A percentile compares a stretch with the other conserved stretches of the same genome.
These are phyloP conservation scores for Valencia hispanica DNA, from an alignment of 2,797 vertebrate species.

Conservation along the genomic window DNA sequence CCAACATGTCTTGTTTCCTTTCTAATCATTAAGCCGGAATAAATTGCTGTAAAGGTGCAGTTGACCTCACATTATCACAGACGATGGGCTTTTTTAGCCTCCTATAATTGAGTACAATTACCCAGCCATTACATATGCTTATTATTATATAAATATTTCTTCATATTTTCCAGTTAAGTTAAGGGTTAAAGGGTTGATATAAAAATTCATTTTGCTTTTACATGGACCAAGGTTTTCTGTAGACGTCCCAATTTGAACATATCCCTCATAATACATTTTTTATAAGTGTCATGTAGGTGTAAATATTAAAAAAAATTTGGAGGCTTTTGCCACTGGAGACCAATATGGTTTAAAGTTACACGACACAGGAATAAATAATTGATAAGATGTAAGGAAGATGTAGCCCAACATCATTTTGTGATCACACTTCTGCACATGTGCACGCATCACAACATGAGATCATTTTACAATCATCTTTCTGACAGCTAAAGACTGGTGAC, in stretches of 20 bases:
- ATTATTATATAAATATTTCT: neutral
- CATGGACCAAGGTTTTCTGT: neutral
- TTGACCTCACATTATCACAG: slow-evolving; percentile 46
- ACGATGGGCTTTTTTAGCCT: slow-evolving; percentile 2
- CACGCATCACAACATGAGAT: neutral
- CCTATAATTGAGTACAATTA: slow-evolving; percentile 1
- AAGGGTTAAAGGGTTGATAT: neutral
- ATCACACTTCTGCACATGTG: neutral
- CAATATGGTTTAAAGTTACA: neutral
- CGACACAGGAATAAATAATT: neutral
- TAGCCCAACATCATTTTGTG: neutral
- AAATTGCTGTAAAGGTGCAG: slow-evolving; percentile 68
- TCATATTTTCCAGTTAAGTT: neutral
- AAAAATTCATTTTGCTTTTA: neutral
- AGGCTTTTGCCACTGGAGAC: neutral
- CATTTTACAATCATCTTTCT: too few species aligned
- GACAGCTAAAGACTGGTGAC: too few species aligned
- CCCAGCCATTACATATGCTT: neutral
- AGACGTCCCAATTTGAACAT: neutral
- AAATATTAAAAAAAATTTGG: neutral
- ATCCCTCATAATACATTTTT: too few species aligned
- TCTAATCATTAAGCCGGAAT: slow-evolving; percentile 77
- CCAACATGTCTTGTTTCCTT: slow-evolving; percentile 34
- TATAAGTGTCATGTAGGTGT: too few species aligned
- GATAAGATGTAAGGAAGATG: neutral